Conservation (phyloP, 37 sponge, comb jelly and placozoan species). For the Lycopodina hypogea region DNA sequence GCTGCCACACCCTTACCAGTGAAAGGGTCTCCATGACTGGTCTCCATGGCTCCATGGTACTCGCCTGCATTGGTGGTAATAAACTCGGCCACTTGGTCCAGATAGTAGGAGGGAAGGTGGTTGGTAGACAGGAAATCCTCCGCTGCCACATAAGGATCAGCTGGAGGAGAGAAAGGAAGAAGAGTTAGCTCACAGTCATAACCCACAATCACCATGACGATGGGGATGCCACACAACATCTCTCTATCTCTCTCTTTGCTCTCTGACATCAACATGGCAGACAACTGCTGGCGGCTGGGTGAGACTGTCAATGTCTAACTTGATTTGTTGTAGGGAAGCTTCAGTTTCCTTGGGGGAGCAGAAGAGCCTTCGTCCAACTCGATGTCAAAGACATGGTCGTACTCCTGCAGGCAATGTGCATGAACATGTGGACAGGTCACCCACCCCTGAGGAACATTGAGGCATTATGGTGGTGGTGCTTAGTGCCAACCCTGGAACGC, state of each 20-base stretch:
- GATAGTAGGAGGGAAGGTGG: conserved; percentile 50
- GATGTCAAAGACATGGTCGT: conserved; percentile 77
- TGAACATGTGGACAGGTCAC: too few relatives aligned
- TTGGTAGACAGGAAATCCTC: conserved; percentile 73
- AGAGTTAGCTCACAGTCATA: background rate
- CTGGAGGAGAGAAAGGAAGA: conserved; percentile 25
- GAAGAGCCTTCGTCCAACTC: conserved; percentile 74
- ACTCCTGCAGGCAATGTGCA: conserved; percentile 64
- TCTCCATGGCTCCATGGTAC: conserved; percentile 11
- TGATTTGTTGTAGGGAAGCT: conserved; percentile 72
- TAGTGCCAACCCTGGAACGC: too few relatives aligned
- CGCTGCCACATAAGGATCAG: conserved; percentile 76
- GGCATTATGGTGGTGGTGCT: too few relatives aligned
- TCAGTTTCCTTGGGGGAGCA: conserved; percentile 53
- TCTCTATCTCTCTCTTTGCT: too few relatives aligned
- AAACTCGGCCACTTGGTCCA: conserved; percentile 84
- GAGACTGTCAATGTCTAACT: conserved; percentile 27
- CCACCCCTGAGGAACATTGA: too few relatives aligned
- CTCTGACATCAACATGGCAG: too few relatives aligned
- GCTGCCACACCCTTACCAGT: conserved; percentile 42
- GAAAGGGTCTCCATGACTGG: conserved; percentile 52
- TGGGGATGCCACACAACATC: too few relatives aligned
- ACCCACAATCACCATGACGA: background rate
- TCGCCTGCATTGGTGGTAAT: conserved; percentile 68
- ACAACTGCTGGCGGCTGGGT: too few relatives aligned